Conservation (phyloP, 35 echinoderm and acorn worm species). For the Ophioderma brevispina region DNA sequence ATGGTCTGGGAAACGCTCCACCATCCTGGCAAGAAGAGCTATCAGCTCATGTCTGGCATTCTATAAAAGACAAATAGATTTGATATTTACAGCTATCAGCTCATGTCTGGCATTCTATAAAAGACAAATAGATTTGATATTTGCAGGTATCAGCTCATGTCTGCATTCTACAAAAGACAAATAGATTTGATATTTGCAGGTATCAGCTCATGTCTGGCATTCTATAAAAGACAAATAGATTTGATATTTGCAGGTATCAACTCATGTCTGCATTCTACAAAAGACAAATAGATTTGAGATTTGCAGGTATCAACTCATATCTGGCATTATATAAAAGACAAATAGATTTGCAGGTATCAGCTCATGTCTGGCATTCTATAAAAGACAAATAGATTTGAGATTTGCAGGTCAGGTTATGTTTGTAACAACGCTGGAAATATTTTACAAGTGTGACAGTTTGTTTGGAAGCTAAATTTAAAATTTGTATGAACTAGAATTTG, state of each 20-base stretch:
- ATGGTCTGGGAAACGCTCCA: constrained; percentile 64
- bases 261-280: constrained; percentile 74
- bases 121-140: neutral
- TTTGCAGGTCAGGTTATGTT: no score
- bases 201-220: constrained; percentile 65
- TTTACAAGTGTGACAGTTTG: no score
- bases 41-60: constrained; percentile 70
- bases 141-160: constrained; percentile 60
- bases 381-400: neutral
- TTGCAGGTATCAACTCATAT: no score
- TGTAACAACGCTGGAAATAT: no score
- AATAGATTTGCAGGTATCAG: no score
- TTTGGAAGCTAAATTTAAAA: no score
- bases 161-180: constrained; percentile 42
- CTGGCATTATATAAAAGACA: constrained; percentile 37
- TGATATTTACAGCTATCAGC: constrained; percentile 27
- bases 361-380: neutral
- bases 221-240: constrained; percentile 32
- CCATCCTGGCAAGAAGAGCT: constrained; percentile 58
- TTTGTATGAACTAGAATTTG: no score
- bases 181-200: no score
- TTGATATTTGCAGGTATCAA: no score
- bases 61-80: constrained; percentile 24
- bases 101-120: constrained; percentile 72
- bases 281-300: neutral